These are phyloP conservation scores for Blastomussa wellsi DNA, from an alignment of 92 coral and sea anemone genomes.

Conservation along the genomic window DNA sequence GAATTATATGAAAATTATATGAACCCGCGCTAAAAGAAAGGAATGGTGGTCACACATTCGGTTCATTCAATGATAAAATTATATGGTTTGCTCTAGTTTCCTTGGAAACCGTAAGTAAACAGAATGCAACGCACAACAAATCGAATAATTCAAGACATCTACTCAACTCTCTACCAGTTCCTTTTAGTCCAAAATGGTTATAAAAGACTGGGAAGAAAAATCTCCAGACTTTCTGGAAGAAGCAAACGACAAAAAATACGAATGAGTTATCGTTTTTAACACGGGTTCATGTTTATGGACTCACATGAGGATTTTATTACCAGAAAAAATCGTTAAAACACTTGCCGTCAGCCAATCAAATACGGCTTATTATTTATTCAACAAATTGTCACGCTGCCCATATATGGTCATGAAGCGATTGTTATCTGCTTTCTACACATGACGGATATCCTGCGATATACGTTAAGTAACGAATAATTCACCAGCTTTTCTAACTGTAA, in stretches of 20 bases:
- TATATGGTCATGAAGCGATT: too few relatives aligned
- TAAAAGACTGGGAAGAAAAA: not conserved
- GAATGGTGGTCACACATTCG: too few relatives aligned
- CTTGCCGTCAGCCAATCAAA: not conserved
- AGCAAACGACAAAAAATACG: not conserved
- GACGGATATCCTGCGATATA: too few relatives aligned
- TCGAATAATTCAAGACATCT: not conserved
- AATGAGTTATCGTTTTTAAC: not conserved
- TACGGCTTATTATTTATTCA: too few relatives aligned
- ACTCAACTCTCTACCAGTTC: not conserved
- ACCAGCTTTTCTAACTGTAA: too few relatives aligned
- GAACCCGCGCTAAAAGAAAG: not conserved
- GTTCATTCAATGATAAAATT: not conserved
- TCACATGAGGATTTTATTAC: not conserved
- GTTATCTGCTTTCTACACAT: too few relatives aligned
- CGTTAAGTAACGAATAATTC: too few relatives aligned
- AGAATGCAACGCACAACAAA: not conserved
- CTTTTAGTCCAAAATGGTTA: not conserved
- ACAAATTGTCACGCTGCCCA: too few relatives aligned
- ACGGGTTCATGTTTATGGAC: not conserved
- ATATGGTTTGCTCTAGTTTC: not conserved
- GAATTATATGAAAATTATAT: not conserved
- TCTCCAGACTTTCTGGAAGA: not conserved
- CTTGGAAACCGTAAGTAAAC: not conserved
- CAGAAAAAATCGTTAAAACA: not conserved